A percentile compares a stretch with the other conserved stretches of the same genome.
Evolutionary conservation across 1,140 invertebrate species (phyloP).

Genomic region (Halictus rubicundus): DNA sequence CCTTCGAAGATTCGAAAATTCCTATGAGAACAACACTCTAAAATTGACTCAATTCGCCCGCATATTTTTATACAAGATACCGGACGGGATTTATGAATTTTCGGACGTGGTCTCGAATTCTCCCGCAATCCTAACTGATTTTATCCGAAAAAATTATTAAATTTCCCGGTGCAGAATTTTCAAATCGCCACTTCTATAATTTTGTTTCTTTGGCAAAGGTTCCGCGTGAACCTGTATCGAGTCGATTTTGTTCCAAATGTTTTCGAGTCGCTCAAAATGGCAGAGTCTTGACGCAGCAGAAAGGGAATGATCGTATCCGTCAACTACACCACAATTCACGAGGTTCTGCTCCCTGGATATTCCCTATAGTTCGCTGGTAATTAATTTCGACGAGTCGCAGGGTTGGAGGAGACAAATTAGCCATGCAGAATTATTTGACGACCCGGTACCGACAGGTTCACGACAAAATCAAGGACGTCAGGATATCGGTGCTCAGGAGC

Average conservation of each 20-base stretch:
- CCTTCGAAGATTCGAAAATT: too few relatives aligned
- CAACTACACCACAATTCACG: neutral
- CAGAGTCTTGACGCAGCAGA: neutral
- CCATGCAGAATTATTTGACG: conserved; percentile 44
- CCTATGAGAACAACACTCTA: too few relatives aligned
- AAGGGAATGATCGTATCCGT: neutral
- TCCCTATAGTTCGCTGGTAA: neutral
- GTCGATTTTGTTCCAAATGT: conserved; percentile 13
- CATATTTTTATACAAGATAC: too few relatives aligned
- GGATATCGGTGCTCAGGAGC: neutral
- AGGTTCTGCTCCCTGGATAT: neutral
- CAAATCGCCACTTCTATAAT: neutral
- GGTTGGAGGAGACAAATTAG: neutral
- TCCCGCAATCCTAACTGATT: too few relatives aligned
- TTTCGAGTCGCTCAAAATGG: conserved; percentile 15
- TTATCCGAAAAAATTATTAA: too few relatives aligned
- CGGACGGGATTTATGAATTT: too few relatives aligned
- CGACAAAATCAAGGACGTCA: conserved; percentile 41
- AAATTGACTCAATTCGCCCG: too few relatives aligned
- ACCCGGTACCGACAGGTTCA: conserved; percentile 35
- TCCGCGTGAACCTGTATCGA: neutral
- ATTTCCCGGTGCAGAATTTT: too few relatives aligned
- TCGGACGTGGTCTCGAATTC: too few relatives aligned
- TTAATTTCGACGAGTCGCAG: neutral
- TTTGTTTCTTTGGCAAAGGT: neutral